phyloP scores from a whole-genome alignment of 2,113 vertebrate genomes.

The Limnothrissa miodon region DNA sequence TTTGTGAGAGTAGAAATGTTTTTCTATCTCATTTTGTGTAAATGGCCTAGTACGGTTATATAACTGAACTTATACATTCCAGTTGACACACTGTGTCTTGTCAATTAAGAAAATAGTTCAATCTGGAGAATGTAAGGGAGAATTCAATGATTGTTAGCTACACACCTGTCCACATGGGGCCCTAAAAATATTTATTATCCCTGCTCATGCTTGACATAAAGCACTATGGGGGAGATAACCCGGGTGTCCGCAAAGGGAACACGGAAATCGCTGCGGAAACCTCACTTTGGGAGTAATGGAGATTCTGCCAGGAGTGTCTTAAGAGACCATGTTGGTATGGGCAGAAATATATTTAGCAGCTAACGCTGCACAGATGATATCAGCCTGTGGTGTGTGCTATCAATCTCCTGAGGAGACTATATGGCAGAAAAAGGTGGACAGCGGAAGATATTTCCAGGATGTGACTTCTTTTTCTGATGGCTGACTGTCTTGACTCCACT shows the following conservation, averaged over 20 bases:
- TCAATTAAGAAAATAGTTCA: background rate
- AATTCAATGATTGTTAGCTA: background rate
- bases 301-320: constrained; percentile 57
- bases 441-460: constrained; percentile 64
- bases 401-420: constrained; percentile 49
- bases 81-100: background rate
- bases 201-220: background rate
- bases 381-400: constrained; percentile 53
- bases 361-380: constrained; percentile 62
- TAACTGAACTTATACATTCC: background rate
- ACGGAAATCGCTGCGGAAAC: constrained; percentile 51
- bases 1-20: background rate
- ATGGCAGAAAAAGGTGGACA: constrained; percentile 45
- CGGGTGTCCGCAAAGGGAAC: constrained; percentile 28
- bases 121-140: background rate
- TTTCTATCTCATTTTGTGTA: background rate
- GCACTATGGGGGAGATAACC: background rate
- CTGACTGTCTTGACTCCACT: constrained; percentile 58
- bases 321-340: constrained; percentile 57
- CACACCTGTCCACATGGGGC: background rate
- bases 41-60: background rate
- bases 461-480: constrained; percentile 59
- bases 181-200: background rate
- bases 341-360: constrained; percentile 54
- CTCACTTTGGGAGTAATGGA: constrained; percentile 60